Evolutionary conservation across 1,140 invertebrate genomes (phyloP), one percentile per base, ranked within the genome.

Genomic region (Cydia amplana): DNA sequence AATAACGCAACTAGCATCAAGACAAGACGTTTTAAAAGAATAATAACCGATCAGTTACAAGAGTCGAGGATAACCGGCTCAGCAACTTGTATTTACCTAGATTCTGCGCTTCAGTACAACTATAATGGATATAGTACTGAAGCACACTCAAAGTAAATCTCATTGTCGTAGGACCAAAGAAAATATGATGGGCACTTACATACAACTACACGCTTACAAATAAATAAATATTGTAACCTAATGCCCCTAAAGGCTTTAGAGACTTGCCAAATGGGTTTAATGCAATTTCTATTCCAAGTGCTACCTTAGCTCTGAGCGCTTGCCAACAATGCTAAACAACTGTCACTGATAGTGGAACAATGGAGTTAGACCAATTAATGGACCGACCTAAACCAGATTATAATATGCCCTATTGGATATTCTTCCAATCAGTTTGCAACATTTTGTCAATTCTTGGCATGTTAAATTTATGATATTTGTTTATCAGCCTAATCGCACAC

Each of bases 11-110:
- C 18, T 60, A 60, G 7, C 63, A 74, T 70, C 65, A 49, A 76
- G 32, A 74, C 73, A 70, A 72, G 72, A 75, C 78, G 79, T 81
- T 80, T 80, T 79, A 75, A 79, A 80, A 76, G 80, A 81, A 83
- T 82, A 78, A 82, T 83, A 78, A 78, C 73, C 73, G 78, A 83
- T 85, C 74, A 73, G 80, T 85, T 80, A 78, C 80, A 79, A 79
- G 74, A 74, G 75, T 80, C 83, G 80, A 83, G 81, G 80, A 78
- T 74, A 85, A 85, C 85, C 80, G 75, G 75, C 76, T 72, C 74
- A 80, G 78, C 75, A 79, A 78, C 75, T 77, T 77, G 72, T 82
- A 78, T 74, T 77, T 81, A 70, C 65, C 65, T 70, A 70, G 28
- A 70, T 70, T 70, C 28, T 70, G 65, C 65, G 65, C 28, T 70